Conservation (phyloP, 2,888 invertebrate genomes). For the Tiliacea citrago region DNA sequence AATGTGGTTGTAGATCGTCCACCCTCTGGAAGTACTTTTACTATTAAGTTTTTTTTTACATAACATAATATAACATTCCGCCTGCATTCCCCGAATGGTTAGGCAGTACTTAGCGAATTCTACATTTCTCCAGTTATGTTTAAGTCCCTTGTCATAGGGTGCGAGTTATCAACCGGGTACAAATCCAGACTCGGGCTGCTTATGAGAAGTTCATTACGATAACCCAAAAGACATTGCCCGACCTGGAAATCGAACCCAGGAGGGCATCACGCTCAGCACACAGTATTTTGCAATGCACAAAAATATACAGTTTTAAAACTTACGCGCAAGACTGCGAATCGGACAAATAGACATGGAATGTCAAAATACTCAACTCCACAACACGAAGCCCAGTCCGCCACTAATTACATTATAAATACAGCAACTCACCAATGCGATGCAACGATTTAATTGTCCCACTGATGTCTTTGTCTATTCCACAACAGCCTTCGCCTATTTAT, state of each 20-base stretch:
- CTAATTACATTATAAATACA: constrained; percentile 1
- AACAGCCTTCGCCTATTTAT: constrained; percentile 58
- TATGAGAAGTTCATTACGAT: neutral
- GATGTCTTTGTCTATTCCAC: constrained; percentile 50
- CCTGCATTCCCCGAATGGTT: too few species aligned
- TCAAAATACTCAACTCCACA: neutral
- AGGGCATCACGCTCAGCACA: neutral
- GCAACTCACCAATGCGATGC: constrained; percentile 8
- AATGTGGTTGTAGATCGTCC: neutral
- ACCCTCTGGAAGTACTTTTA: neutral
- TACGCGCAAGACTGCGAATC: neutral
- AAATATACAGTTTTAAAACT: neutral
- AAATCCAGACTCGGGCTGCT: neutral
- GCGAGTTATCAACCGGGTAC: neutral
- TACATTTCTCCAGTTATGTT: neutral
- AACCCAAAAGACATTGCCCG: neutral
- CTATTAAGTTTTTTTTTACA: too few species aligned
- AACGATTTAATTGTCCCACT: constrained; percentile 29
- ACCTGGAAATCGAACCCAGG: neutral
- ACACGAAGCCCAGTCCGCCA: neutral
- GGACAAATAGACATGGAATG: too few species aligned
- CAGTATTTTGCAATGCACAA: neutral
- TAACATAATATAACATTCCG: too few species aligned
- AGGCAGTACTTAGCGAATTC: neutral
- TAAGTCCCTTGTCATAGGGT: neutral